phyloP scores from a whole-genome alignment of 2,113 vertebrate genomes.

The Coryphaenoides rupestris region DNA sequence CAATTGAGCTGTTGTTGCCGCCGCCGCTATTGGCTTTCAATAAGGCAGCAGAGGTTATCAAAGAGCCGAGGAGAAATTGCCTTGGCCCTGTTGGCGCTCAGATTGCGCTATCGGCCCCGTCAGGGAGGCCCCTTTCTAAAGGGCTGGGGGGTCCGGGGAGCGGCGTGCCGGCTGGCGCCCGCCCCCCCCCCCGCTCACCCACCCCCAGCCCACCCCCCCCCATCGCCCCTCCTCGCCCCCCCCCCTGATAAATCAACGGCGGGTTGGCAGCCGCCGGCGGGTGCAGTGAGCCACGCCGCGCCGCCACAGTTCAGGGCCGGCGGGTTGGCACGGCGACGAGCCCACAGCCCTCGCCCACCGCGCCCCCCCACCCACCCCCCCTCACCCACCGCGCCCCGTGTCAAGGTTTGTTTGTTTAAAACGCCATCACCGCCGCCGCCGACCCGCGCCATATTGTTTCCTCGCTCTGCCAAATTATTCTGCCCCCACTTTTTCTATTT shows the following conservation, averaged over 20 bases:
- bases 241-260: neutral
- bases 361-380: neutral
- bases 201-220: too few species aligned
- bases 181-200: too few species aligned
- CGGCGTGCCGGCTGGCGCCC: neutral
- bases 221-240: too few species aligned
- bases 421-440: neutral
- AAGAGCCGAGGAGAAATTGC: neutral
- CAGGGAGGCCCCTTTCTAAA: neutral
- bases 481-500: neutral
- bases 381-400: conserved; percentile 10
- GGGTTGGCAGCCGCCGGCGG: neutral
- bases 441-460: neutral
- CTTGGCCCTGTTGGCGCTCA: neutral
- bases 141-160: neutral
- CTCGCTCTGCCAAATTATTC: neutral
- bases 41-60: neutral
- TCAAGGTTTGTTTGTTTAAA: neutral
- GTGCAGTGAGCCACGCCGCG: neutral
- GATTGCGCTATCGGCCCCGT: neutral
- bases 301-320: neutral
- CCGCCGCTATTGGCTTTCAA: neutral
- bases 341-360: neutral
- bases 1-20: conserved; percentile 1
- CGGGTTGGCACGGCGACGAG: neutral